These are phyloP conservation scores for Drosophila algonquin DNA, from an alignment of 2,888 invertebrate genomes.

Conservation along the genomic window DNA sequence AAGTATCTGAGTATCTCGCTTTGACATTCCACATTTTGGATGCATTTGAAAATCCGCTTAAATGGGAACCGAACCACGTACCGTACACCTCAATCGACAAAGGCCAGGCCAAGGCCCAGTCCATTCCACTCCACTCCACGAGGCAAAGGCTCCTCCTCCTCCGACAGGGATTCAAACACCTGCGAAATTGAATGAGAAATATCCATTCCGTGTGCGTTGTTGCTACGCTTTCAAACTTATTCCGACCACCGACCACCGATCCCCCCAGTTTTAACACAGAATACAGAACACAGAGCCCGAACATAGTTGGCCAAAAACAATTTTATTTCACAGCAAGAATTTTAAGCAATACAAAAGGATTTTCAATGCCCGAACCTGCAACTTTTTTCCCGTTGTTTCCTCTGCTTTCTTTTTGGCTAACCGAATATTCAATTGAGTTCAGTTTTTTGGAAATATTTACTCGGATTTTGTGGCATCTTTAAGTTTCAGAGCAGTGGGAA, in stretches of 20 bases:
- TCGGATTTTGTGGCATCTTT: slow-evolving; percentile 11
- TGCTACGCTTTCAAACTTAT: slow-evolving; percentile 57
- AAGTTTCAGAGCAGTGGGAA: slow-evolving; percentile 4
- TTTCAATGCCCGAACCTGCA: slow-evolving; percentile 34
- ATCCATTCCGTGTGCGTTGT: slow-evolving; percentile 64
- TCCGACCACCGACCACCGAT: slow-evolving; percentile 31
- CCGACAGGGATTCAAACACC: slow-evolving; percentile 65
- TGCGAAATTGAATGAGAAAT: slow-evolving; percentile 75
- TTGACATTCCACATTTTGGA: slow-evolving; percentile 37
- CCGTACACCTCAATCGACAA: slow-evolving; percentile 52
- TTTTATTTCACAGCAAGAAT: slow-evolving; percentile 66
- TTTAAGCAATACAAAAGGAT: slow-evolving; percentile 63
- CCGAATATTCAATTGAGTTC: slow-evolving; percentile 8
- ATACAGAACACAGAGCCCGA: slow-evolving; percentile 14
- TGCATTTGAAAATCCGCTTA: slow-evolving; percentile 52
- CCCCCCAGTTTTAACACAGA: slow-evolving; percentile 7
- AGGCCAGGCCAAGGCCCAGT: slow-evolving; percentile 26
- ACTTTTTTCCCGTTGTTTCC: slow-evolving; percentile 12
- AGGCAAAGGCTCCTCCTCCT: slow-evolving; percentile 18
- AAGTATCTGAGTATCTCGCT: slow-evolving; percentile 11
- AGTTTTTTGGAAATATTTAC: neutral
- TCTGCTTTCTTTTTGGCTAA: slow-evolving; percentile 9
- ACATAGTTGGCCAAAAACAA: slow-evolving; percentile 72
- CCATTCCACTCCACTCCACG: neutral
- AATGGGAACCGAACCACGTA: slow-evolving; percentile 49